These are phyloP conservation scores for Apis cerana DNA, from an alignment of 1,140 invertebrate species.

Conservation along the genomic window DNA sequence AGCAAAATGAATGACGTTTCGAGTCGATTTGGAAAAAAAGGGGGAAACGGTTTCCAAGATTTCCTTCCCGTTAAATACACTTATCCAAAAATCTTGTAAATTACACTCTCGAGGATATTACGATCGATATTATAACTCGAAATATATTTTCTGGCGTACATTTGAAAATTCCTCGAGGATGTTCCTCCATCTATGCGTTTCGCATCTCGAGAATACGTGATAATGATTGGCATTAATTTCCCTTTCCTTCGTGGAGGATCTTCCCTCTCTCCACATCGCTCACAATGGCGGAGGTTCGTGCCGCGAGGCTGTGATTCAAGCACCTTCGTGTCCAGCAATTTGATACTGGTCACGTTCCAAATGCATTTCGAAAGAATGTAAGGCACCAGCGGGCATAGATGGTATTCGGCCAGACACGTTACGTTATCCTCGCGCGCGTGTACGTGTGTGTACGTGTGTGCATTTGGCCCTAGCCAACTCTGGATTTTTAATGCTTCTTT, in stretches of 20 bases:
- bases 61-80: too few relatives aligned
- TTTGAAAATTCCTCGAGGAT: too few relatives aligned
- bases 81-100: too few relatives aligned
- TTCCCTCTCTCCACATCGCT: constrained; percentile 48
- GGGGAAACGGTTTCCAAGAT: too few relatives aligned
- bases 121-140: too few relatives aligned
- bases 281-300: constrained; percentile 62
- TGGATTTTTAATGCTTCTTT: constrained; percentile 21
- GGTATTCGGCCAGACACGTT: background rate
- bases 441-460: background rate
- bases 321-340: constrained; percentile 70
- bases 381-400: constrained; percentile 44
- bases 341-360: constrained; percentile 72
- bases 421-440: too few relatives aligned
- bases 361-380: constrained; percentile 68
- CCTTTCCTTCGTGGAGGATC: constrained; percentile 26
- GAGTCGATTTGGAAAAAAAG: too few relatives aligned
- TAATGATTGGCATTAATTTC: constrained; percentile 63
- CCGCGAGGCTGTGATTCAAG: constrained; percentile 65
- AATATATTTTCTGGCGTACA: too few relatives aligned
- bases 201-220: constrained; percentile 19
- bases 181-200: background rate
- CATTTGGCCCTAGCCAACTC: too few relatives aligned
- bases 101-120: too few relatives aligned
- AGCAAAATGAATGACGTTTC: too few relatives aligned